Evolutionary conservation across 2,113 vertebrate genomes (phyloP).

Genomic region (Reinhardtius hippoglossoides): DNA sequence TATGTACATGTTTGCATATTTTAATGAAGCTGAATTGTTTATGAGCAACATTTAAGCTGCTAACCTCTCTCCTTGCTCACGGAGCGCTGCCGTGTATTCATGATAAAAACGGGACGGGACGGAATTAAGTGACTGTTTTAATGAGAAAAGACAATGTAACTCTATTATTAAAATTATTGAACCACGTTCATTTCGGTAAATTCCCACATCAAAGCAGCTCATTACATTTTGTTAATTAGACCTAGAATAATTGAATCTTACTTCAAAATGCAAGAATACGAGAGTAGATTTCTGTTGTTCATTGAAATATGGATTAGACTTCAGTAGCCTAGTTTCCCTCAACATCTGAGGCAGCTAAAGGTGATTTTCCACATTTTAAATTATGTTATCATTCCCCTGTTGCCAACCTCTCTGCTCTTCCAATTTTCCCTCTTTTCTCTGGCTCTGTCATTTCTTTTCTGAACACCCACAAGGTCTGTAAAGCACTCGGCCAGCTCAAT

Average conservation of each 20-base stretch:
- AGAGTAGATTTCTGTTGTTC: conserved; percentile 55
- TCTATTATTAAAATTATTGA: conserved; percentile 64
- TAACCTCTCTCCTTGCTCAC: conserved; percentile 56
- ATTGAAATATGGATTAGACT: conserved; percentile 68
- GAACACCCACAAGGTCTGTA: conserved; percentile 60
- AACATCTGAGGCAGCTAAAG: conserved; percentile 64
- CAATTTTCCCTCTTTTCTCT: conserved; percentile 32
- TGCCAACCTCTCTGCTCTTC: conserved; percentile 23
- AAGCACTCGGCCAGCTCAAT: conserved; percentile 56
- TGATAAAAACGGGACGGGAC: conserved; percentile 13
- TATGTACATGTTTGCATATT: conserved; percentile 57
- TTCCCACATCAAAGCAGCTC: conserved; percentile 78
- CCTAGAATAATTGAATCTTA: conserved; percentile 72
- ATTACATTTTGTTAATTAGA: conserved; percentile 78
- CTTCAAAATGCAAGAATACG: conserved; percentile 71
- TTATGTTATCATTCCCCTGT: conserved; percentile 54
- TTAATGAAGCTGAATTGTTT: conserved; percentile 58
- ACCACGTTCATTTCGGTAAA: conserved; percentile 64
- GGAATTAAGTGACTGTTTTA: conserved; percentile 61
- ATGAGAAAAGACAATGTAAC: conserved; percentile 70
- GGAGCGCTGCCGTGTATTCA: conserved; percentile 40
- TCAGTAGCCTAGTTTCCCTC: conserved; percentile 56
- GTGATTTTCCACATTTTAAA: conserved; percentile 61
- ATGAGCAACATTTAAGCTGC: conserved; percentile 58
- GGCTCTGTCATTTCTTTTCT: conserved; percentile 49